Evolutionary conservation across 2,113 vertebrate species (phyloP).

Genomic region (Stomatorhinus ivindoensis): DNA sequence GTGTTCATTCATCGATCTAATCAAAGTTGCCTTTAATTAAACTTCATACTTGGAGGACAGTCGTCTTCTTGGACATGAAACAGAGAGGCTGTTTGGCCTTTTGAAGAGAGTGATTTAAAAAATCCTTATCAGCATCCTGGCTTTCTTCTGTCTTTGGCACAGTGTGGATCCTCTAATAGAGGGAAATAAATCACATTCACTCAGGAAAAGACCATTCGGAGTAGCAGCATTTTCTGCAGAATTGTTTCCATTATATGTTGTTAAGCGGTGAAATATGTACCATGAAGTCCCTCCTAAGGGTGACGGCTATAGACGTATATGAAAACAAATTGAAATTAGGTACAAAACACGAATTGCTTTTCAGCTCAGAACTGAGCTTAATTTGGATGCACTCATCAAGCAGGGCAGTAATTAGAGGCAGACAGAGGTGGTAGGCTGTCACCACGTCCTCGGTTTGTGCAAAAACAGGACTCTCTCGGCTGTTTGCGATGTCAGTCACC

Average conservation of each 20-base stretch:
- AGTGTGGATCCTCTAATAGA: background rate
- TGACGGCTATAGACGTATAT: background rate
- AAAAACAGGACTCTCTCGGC: background rate
- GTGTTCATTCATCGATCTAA: background rate
- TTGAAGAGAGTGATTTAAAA: background rate
- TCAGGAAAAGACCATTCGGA: background rate
- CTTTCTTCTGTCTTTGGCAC: background rate
- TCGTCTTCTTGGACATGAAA: background rate
- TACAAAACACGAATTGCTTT: background rate
- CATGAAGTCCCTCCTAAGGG: background rate
- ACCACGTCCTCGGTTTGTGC: background rate
- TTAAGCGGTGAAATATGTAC: background rate
- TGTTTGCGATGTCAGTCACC: background rate
- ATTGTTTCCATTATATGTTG: background rate
- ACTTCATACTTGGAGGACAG: background rate
- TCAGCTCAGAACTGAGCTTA: background rate
- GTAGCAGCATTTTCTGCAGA: background rate
- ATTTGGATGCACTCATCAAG: background rate
- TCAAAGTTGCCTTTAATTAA: background rate
- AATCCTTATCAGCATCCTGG: background rate
- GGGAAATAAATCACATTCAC: constrained; percentile 3
- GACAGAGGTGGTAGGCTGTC: background rate
- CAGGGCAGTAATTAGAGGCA: background rate
- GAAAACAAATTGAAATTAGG: background rate
- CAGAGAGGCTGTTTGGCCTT: background rate